Conservation (phyloP, 2,888 invertebrate genomes). For the Eremobia ochroleuca region DNA sequence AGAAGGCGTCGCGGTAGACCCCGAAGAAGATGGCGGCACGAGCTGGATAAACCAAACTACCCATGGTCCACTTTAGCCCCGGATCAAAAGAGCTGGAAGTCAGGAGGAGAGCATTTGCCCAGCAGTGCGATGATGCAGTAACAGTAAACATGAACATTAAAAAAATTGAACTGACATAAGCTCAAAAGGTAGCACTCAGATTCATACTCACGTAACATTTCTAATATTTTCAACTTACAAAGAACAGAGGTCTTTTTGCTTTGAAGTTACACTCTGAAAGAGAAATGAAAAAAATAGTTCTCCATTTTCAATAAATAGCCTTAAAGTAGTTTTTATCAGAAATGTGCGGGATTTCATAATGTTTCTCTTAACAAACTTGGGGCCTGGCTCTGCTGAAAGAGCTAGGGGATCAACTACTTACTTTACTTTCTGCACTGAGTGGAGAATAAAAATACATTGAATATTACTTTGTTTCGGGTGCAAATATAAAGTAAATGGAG, state of each 20-base stretch:
- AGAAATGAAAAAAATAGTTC: conserved; percentile 23
- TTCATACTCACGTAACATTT: conserved; percentile 35
- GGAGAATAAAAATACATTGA: conserved; percentile 1
- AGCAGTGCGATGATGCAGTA: too few species aligned
- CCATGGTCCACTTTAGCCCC: too few species aligned
- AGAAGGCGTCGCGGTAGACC: too few species aligned
- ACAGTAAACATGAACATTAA: conserved; percentile 1
- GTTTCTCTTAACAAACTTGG: conserved; percentile 44
- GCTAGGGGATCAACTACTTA: conserved; percentile 23
- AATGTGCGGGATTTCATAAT: conserved; percentile 53
- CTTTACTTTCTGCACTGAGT: conserved; percentile 8
- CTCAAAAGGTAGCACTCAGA: conserved; percentile 15
- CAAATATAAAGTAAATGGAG: not conserved
- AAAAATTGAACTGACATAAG: not conserved
- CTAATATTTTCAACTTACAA: conserved; percentile 37
- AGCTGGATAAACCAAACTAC: too few species aligned
- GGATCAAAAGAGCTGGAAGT: too few species aligned
- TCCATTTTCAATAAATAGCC: conserved; percentile 51
- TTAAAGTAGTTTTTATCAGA: conserved; percentile 34
- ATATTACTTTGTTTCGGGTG: not conserved
- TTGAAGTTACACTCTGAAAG: conserved; percentile 34
- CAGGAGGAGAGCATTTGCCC: too few species aligned
- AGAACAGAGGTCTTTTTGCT: conserved; percentile 37
- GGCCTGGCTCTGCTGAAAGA: conserved; percentile 47
- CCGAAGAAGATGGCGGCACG: too few species aligned